Evolutionary conservation across 2,797 vertebrate species (phyloP), one percentile per base, ranked within the genome.

Genomic region (Cirrhinus mrigala): DNA sequence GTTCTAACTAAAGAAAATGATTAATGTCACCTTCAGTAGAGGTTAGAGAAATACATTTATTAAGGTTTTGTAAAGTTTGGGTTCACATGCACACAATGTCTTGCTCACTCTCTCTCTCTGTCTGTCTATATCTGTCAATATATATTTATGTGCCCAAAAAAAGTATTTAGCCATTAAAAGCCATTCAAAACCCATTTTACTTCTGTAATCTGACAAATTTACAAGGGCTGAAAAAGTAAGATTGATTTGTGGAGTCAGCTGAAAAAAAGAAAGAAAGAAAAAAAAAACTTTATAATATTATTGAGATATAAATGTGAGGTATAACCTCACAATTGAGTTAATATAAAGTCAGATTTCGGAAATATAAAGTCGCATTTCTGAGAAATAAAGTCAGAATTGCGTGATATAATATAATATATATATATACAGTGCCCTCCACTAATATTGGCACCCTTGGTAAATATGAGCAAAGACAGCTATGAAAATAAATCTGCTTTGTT

Each of bases 1-100:
- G 92, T 93, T 93, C 92, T 92, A 89, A 82, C 90, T 90, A 92
- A 69, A 95, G 94, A 94, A 95, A 92, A 93, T 95, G 94, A 96
- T 95, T 95, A 93, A 95, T 95, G 94, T 95, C 94, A 94, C 94
- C 94, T 95, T 95, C 92, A 92, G 80, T 87, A 33, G 83, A 94
- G 92, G 92, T 92, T 89, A 90, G 87, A 90, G 88, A 90, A 89
- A 91, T 85, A 87, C 87, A 89, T 84, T 89, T 89, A 87, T 91
- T 88, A 89, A 62, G 76, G 87, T 70, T 84, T 82, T 79, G 89
- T 88, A 89, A 91, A 86, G 82, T 91, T 87, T 86, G 84, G n/a
- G 71, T 58, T 78, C 76, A 71, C 46, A 80, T 66, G 70, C 60
- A 46, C 40, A 18, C 44, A 2, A 58, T n/a, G 79, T 77, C 15